phyloP scores from a whole-genome alignment of 2,797 vertebrate genomes.

The Enteromius treurensis region DNA sequence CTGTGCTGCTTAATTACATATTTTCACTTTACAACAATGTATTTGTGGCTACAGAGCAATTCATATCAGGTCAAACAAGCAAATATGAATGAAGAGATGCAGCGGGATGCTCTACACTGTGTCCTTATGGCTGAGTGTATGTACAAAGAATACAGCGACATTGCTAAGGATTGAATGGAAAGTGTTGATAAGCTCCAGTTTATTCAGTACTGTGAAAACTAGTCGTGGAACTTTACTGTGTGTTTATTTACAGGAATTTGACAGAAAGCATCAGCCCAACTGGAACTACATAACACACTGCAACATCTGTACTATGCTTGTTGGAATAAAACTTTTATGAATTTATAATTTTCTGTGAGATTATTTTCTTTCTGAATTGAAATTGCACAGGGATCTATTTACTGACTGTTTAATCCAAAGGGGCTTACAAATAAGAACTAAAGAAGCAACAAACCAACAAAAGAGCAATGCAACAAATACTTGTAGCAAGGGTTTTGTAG shows the following conservation, averaged over 20 bases:
- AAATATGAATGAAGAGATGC: not conserved
- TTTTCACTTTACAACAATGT: not conserved
- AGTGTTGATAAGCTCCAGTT: not conserved
- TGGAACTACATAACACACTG: not conserved
- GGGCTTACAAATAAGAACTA: too few relatives aligned
- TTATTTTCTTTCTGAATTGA: not conserved
- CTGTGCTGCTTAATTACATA: not conserved
- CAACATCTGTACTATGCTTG: not conserved
- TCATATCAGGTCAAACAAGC: not conserved
- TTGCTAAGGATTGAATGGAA: not conserved
- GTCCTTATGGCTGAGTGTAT: too few relatives aligned
- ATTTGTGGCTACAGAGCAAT: not conserved
- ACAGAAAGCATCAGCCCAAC: rapidly evolving
- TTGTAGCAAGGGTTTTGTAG: too few relatives aligned
- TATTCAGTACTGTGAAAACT: not conserved
- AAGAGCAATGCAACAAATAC: too few relatives aligned
- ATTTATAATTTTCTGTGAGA: not conserved
- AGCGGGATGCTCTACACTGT: not conserved
- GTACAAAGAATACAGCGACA: not conserved
- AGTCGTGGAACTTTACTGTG: not conserved
- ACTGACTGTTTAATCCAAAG: not conserved
- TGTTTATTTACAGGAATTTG: not conserved
- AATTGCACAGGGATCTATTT: not conserved
- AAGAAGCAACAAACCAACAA: too few relatives aligned
- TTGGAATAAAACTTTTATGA: not conserved